Conservation (phyloP, 2,797 vertebrate genomes). For the Oreortyx pictus region DNA sequence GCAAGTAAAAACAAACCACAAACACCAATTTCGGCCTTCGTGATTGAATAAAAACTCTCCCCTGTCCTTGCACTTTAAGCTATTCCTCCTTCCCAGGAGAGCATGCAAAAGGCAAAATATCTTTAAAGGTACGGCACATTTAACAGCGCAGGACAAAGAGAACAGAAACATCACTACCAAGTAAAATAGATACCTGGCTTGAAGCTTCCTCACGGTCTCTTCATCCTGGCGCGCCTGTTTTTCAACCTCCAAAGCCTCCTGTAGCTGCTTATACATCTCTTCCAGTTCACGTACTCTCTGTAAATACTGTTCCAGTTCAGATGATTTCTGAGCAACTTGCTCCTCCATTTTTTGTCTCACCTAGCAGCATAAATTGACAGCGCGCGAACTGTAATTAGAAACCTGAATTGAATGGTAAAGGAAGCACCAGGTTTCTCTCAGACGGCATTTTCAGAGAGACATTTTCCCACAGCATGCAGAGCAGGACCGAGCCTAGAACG, state of each 20-base stretch:
- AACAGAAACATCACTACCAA: not conserved
- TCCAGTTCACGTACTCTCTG: conserved; percentile 92
- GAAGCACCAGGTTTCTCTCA: not conserved
- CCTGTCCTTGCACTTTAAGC: not conserved
- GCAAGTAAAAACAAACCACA: not conserved
- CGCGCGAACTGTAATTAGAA: not conserved
- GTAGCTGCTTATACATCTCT: conserved; percentile 91
- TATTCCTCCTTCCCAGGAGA: not conserved
- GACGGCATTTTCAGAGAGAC: not conserved
- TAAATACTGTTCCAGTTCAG: conserved; percentile 94
- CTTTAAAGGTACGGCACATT: not conserved
- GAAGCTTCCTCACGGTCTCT: conserved; percentile 90
- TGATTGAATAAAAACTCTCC: not conserved
- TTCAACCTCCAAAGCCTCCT: conserved; percentile 94
- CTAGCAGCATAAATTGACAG: conserved; percentile 74
- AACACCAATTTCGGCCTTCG: not conserved
- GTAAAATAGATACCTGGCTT: conserved; percentile 84
- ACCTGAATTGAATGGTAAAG: not conserved
- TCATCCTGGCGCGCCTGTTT: conserved; percentile 91
- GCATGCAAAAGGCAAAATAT: not conserved
- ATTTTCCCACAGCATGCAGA: not conserved
- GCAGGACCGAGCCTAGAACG: not conserved
- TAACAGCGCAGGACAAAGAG: rapidly evolving
- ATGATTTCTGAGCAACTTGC: conserved; percentile 95
- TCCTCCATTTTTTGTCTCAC: conserved; percentile 95